These are phyloP conservation scores for Oenanthe oenanthe DNA, from an alignment of 2,113 vertebrate species.

Conservation along the genomic window DNA sequence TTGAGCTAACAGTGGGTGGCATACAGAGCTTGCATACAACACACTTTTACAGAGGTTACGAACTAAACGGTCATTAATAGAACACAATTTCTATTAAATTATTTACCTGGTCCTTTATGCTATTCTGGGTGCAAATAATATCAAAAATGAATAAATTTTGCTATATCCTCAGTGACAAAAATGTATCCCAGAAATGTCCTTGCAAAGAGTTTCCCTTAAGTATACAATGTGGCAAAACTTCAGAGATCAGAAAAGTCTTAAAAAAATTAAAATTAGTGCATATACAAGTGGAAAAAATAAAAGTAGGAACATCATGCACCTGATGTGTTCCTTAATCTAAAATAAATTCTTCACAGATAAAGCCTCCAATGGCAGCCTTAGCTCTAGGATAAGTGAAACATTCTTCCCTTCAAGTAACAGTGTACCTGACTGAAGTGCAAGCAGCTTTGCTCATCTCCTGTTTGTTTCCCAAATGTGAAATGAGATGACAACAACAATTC, in stretches of 20 bases:
- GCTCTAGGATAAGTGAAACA: conserved; percentile 85
- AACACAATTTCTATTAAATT: conserved; percentile 73
- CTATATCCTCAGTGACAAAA: conserved; percentile 78
- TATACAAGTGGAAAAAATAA: conserved; percentile 92
- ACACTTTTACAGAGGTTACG: conserved; percentile 69
- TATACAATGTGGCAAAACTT: conserved; percentile 87
- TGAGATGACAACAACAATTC: conserved; percentile 80
- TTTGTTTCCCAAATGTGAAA: conserved; percentile 77
- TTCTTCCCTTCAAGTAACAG: conserved; percentile 93
- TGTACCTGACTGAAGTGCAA: conserved; percentile 94
- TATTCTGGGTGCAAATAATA: conserved; percentile 74
- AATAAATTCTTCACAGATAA: conserved; percentile 86
- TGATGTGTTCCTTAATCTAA: conserved; percentile 89
- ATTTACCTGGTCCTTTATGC: conserved; percentile 77
- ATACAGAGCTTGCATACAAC: conserved; percentile 74
- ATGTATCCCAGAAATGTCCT: conserved; percentile 80
- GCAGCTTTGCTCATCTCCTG: conserved; percentile 80
- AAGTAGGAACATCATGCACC: conserved; percentile 88
- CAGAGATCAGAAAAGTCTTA: conserved; percentile 84
- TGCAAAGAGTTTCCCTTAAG: conserved; percentile 81
- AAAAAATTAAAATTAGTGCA: conserved; percentile 99
- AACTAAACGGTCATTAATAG: conserved; percentile 67
- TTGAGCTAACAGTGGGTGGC: conserved; percentile 75
- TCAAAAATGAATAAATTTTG: conserved; percentile 73
- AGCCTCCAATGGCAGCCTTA: conserved; percentile 83